Conservation (phyloP, 2,113 vertebrate species). For the Dryoscopus gambensis region DNA sequence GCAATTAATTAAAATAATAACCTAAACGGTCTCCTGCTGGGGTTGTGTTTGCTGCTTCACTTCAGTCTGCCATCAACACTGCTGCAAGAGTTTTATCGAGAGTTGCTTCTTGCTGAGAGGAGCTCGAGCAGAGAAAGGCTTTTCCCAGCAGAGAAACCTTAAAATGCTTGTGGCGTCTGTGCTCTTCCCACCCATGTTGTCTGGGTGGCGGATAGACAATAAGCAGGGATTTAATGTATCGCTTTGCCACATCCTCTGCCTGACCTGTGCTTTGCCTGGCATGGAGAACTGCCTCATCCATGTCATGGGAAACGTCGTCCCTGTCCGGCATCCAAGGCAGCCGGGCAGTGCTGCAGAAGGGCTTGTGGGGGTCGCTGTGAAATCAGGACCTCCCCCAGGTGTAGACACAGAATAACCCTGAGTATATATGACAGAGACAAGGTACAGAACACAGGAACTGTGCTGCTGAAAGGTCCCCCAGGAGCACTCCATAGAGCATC, state of each 20-base stretch:
- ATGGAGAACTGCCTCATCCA: rapidly evolving
- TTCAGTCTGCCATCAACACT: neutral
- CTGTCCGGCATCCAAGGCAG: neutral
- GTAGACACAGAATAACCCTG: neutral
- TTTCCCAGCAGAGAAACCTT: neutral
- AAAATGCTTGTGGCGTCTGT: neutral
- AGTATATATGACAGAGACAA: neutral
- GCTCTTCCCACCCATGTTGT: neutral
- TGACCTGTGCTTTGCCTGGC: neutral
- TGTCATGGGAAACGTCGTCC: neutral
- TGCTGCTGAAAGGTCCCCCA: neutral
- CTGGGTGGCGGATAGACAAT: neutral
- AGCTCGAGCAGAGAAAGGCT: neutral
- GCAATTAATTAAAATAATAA: slow-evolving; percentile 72
- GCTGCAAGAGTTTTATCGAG: slow-evolving; percentile 23
- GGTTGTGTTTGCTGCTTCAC: slow-evolving; percentile 35
- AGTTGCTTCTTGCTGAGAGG: slow-evolving; percentile 15
- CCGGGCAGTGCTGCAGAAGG: neutral
- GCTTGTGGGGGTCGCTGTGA: neutral
- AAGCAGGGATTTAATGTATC: neutral
- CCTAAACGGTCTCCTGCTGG: slow-evolving; percentile 51
- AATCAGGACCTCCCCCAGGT: neutral
- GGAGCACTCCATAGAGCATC: rapidly evolving
- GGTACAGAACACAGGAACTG: neutral
- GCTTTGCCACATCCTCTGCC: neutral